A percentile compares a stretch with the other conserved stretches of the same genome.
Evolutionary conservation across 2,797 vertebrate species (phyloP).

Genomic region (Carapus acus): DNA sequence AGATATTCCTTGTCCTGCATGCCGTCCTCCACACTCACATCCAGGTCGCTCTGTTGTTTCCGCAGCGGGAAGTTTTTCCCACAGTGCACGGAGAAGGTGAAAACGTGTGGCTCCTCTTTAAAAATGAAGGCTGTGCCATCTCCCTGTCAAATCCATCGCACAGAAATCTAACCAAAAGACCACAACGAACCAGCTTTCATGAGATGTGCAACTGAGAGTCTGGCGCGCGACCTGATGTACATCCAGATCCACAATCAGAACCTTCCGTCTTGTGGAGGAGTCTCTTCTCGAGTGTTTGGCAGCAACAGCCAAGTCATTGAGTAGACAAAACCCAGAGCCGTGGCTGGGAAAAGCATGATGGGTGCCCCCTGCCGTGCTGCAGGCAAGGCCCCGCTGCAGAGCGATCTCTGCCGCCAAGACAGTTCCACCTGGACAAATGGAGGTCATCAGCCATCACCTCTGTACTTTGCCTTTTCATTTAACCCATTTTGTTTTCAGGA

Average conservation of each 20-base stretch:
- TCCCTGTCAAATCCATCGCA: conserved; percentile 46
- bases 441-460: too few species aligned
- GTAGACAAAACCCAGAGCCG: conserved; percentile 64
- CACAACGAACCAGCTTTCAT: too few species aligned
- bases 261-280: conserved; percentile 37
- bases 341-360: conserved; percentile 64
- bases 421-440: conserved; percentile 66
- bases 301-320: conserved; percentile 63
- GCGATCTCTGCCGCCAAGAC: conserved; percentile 58
- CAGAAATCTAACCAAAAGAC: background rate
- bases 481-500: too few species aligned
- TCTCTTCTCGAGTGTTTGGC: conserved; percentile 45
- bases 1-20: conserved; percentile 60
- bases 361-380: conserved; percentile 64
- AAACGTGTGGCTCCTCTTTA: conserved; percentile 58
- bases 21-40: conserved; percentile 58
- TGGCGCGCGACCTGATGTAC: conserved; percentile 73
- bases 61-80: conserved; percentile 63
- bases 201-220: too few species aligned
- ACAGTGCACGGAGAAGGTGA: conserved; percentile 67
- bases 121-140: conserved; percentile 68
- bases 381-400: conserved; percentile 60
- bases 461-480: too few species aligned
- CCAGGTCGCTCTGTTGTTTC: conserved; percentile 66
- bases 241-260: conserved; percentile 67